phyloP scores from a whole-genome alignment of 2,113 vertebrate genomes.

The Ptychochromis oligacanthus region DNA sequence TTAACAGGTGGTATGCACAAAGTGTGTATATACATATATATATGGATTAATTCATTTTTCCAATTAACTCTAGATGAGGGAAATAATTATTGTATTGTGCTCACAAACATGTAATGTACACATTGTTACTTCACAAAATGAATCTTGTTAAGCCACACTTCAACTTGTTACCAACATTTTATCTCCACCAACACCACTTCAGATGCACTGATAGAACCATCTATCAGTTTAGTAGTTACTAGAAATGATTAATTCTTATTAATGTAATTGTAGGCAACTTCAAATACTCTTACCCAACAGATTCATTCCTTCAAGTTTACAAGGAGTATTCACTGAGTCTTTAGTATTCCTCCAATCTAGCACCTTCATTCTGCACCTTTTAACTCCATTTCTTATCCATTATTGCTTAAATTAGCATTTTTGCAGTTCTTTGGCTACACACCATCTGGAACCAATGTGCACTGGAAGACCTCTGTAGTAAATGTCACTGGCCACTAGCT shows the following conservation, averaged over 20 bases:
- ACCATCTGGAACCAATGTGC: constrained; percentile 22
- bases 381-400: constrained; percentile 45
- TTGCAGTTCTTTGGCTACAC: constrained; percentile 25
- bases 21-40: too few relatives aligned
- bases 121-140: neutral
- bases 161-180: neutral
- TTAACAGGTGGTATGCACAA: neutral
- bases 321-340: neutral
- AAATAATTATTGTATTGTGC: neutral
- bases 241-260: neutral
- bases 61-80: neutral
- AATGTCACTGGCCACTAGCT: constrained; percentile 56
- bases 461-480: constrained; percentile 35
- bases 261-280: neutral
- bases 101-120: neutral
- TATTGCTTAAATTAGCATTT: constrained; percentile 56
- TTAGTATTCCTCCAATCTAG: neutral
- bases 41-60: neutral
- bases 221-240: neutral
- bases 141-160: neutral
- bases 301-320: neutral
- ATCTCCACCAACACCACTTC: neutral
- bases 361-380: constrained; percentile 9
- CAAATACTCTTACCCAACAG: neutral
- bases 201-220: neutral